Conservation (phyloP, 2,888 invertebrate species). For the Eupsilia transversa region DNA sequence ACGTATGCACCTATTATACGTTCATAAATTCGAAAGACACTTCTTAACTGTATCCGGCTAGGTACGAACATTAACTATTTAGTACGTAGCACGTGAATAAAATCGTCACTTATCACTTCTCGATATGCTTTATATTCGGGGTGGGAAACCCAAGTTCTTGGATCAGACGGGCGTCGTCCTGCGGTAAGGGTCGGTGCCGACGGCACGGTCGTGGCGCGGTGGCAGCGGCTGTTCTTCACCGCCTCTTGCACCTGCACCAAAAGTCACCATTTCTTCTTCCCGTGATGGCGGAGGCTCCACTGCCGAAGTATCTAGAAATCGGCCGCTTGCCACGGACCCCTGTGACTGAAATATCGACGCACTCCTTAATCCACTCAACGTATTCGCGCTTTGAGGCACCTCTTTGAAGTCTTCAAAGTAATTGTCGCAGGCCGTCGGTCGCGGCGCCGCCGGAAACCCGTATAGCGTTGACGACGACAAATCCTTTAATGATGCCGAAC, state of each 20-base stretch:
- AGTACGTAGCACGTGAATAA: constrained; percentile 78
- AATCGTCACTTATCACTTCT: constrained; percentile 86
- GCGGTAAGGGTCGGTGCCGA: constrained; percentile 90
- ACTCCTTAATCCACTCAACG: constrained; percentile 86
- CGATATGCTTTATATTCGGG: constrained; percentile 87
- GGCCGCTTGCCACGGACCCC: constrained; percentile 92
- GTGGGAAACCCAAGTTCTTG: constrained; percentile 73
- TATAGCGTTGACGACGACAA: constrained; percentile 90
- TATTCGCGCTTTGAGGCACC: constrained; percentile 89
- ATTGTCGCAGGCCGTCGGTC: constrained; percentile 91
- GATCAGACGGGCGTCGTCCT: constrained; percentile 91
- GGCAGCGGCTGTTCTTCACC: constrained; percentile 77
- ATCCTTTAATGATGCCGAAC: constrained; percentile 91
- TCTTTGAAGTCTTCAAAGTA: constrained; percentile 90
- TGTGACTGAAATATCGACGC: constrained; percentile 89
- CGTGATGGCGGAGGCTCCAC: constrained; percentile 92
- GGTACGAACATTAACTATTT: constrained; percentile 75
- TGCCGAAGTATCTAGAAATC: constrained; percentile 92
- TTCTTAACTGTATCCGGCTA: constrained; percentile 75
- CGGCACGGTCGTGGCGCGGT: constrained; percentile 85
- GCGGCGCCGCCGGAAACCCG: constrained; percentile 92
- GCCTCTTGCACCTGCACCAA: constrained; percentile 91
- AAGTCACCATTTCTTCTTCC: constrained; percentile 93
- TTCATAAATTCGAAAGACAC: constrained; percentile 88
- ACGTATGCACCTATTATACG: constrained; percentile 76